Conservation (phyloP, 2,888 invertebrate species). For the Heterodera filipjevi region DNA sequence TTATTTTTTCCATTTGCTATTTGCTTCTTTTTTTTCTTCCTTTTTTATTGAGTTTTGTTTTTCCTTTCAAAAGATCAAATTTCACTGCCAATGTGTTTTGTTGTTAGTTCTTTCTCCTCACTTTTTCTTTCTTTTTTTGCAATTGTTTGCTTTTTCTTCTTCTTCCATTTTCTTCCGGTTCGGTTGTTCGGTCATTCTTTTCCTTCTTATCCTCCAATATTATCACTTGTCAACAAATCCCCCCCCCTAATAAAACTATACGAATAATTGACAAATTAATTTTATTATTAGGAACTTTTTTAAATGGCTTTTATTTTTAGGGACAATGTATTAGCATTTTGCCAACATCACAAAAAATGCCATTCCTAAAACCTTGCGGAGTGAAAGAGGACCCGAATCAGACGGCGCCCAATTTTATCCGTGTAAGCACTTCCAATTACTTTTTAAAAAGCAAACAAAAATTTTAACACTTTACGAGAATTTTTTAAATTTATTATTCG, state of each 20-base stretch:
- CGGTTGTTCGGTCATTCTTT: no score
- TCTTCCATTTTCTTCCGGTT: no score
- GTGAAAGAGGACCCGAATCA: constrained; percentile 59
- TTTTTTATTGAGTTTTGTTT: not conserved
- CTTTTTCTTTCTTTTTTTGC: not conserved
- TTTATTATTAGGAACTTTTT: no score
- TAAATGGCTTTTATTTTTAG: not conserved
- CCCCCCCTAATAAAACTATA: no score
- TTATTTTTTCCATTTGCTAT: not conserved
- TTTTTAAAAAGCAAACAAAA: not conserved
- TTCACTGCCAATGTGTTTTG: not conserved
- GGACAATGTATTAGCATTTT: not conserved
- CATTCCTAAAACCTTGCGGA: constrained; percentile 62
- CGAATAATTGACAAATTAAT: no score
- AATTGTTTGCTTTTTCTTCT: no score
- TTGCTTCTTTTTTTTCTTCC: not conserved
- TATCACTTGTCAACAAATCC: no score
- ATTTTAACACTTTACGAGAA: not conserved
- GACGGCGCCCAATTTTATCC: constrained; percentile 56
- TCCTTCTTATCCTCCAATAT: no score
- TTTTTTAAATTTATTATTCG: not conserved
- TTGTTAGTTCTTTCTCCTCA: not conserved
- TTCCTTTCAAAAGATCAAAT: not conserved
- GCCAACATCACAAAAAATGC: constrained; percentile 46
- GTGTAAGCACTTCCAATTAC: constrained; percentile 41